Conservation (phyloP, 2,888 invertebrate genomes). For the Cremastinae sp. region DNA sequence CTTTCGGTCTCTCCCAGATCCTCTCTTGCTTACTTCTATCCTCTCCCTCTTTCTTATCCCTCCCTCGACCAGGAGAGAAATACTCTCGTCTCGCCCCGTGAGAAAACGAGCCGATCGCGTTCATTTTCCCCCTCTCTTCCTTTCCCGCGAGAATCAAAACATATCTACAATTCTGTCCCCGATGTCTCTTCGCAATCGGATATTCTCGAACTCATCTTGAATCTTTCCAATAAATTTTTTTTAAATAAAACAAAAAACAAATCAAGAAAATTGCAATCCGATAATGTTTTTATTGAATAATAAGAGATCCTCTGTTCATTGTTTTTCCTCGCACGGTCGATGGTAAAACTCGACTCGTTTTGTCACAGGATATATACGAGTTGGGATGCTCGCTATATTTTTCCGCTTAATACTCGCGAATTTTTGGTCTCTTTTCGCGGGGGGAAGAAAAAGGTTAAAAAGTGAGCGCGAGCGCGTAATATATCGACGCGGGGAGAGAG, state of each 20-base stretch:
- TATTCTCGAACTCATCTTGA: not conserved
- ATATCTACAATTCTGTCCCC: not conserved
- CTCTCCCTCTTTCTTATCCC: conserved; percentile 36
- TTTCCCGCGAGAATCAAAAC: conserved; percentile 13
- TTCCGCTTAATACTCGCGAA: too few species aligned
- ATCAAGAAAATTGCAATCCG: too few species aligned
- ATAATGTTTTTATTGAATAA: too few species aligned
- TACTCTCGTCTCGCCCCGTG: conserved; percentile 59
- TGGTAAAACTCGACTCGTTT: not conserved
- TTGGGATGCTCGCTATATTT: too few species aligned
- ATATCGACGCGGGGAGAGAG: too few species aligned
- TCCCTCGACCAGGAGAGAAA: conserved; percentile 34
- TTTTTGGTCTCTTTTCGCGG: too few species aligned
- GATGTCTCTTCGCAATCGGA: not conserved
- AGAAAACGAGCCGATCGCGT: conserved; percentile 66
- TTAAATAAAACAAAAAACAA: too few species aligned
- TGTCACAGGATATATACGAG: conserved; percentile 16
- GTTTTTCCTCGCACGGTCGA: not conserved
- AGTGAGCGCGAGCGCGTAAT: too few species aligned
- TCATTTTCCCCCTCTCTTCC: conserved; percentile 32
- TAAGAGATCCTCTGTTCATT: too few species aligned
- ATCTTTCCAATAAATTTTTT: too few species aligned
- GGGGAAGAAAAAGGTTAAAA: too few species aligned
- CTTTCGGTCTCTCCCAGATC: conserved; percentile 54
- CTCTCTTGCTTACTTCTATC: conserved; percentile 55